These are phyloP conservation scores for Podarcis cretensis DNA, from an alignment of 2,113 vertebrate genomes.

Conservation along the genomic window DNA sequence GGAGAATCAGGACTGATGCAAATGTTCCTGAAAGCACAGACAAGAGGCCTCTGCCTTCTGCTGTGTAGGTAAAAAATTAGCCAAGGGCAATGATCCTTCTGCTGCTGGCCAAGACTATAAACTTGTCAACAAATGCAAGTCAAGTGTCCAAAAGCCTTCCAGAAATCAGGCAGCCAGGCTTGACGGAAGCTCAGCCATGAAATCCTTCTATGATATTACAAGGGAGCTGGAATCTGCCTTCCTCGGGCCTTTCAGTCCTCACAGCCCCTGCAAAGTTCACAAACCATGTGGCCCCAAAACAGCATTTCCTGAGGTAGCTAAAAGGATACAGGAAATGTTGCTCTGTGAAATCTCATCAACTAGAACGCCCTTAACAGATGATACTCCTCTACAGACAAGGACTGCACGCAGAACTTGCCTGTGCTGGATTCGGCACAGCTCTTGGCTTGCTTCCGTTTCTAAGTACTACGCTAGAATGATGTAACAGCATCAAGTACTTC, in stretches of 20 bases:
- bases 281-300: too few species aligned
- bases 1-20: background rate
- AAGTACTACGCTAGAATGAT: background rate
- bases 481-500: background rate
- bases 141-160: background rate
- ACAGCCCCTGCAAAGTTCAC: background rate
- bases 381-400: background rate
- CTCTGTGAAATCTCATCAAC: background rate
- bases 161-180: background rate
- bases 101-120: slow-evolving; percentile 1
- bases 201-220: background rate
- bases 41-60: slow-evolving; percentile 12
- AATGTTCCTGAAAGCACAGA: background rate
- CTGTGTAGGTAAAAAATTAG: background rate
- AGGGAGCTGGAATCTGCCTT: background rate
- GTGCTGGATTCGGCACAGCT: background rate
- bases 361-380: background rate
- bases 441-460: background rate
- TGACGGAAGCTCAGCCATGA: background rate
- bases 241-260: background rate
- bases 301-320: background rate
- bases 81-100: background rate
- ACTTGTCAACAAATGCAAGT: background rate
- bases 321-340: background rate
- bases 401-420: background rate